Evolutionary conservation across 1,140 invertebrate species (phyloP).

Genomic region (Atopsyche davidsoni): DNA sequence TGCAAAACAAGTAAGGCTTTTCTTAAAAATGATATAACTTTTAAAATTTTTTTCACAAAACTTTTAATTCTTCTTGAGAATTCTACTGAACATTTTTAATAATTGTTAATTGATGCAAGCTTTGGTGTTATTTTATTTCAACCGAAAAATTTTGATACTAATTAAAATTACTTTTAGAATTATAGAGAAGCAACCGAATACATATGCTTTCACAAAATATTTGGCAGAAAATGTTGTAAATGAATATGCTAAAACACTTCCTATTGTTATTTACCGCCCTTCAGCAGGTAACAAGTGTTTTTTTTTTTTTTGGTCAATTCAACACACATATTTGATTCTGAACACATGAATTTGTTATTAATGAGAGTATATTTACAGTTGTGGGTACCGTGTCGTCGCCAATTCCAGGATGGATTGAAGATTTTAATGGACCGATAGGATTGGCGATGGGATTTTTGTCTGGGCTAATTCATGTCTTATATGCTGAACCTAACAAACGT

Average conservation of each 20-base stretch:
- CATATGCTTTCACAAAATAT: slow-evolving; percentile 61
- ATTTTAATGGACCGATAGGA: slow-evolving; percentile 4
- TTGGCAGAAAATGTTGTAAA: slow-evolving; percentile 56
- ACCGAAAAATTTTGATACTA: no score
- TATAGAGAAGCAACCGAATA: slow-evolving; percentile 49
- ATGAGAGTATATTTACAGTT: no score
- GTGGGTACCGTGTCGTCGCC: neutral
- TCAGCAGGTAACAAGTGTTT: slow-evolving; percentile 33
- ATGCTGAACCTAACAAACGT: neutral
- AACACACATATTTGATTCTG: no score
- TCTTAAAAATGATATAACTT: neutral
- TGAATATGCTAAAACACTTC: no score
- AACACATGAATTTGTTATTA: no score
- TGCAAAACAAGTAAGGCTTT: no score
- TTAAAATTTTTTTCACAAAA: slow-evolving; percentile 27
- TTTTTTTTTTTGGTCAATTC: no score
- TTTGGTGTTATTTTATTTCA: no score
- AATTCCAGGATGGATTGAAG: no score
- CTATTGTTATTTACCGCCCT: slow-evolving; percentile 66
- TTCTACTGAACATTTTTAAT: neutral
- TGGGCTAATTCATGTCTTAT: slow-evolving; percentile 7
- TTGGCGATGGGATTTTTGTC: neutral
- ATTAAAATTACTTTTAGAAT: no score
- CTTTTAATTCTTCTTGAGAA: slow-evolving; percentile 18
- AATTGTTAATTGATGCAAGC: no score